Evolutionary conservation across 2,888 invertebrate species (phyloP).

Genomic region (Hoplodrina blanda): DNA sequence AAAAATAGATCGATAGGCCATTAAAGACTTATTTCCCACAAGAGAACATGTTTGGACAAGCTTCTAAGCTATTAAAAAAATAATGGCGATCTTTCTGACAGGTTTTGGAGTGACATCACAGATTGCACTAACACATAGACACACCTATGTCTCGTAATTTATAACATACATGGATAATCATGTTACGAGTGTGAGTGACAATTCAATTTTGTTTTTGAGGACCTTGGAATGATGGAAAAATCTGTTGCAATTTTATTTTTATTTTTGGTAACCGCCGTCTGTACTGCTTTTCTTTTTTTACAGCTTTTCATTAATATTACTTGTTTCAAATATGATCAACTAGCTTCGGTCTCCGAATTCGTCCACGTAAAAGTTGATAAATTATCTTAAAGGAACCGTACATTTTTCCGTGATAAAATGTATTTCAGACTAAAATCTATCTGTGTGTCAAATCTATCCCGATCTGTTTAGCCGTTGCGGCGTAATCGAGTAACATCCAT

Average conservation of each 20-base stretch:
- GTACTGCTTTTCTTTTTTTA: neutral
- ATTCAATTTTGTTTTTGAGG: conserved; percentile 48
- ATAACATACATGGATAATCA: conserved; percentile 52
- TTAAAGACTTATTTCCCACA: conserved; percentile 41
- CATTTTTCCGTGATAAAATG: too few species aligned
- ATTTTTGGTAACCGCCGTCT: neutral
- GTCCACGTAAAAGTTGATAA: too few species aligned
- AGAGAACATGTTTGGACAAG: conserved; percentile 52
- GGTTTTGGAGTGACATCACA: conserved; percentile 83
- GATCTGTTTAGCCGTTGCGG: too few species aligned
- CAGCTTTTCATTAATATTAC: neutral
- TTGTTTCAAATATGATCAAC: neutral
- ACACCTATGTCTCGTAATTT: conserved; percentile 65
- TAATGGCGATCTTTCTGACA: conserved; percentile 68
- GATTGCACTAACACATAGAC: conserved; percentile 74
- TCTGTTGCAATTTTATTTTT: neutral
- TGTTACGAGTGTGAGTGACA: conserved; percentile 53
- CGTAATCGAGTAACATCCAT: too few species aligned
- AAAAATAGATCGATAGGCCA: conserved; percentile 16
- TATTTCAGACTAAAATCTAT: too few species aligned
- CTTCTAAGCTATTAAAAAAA: conserved; percentile 46
- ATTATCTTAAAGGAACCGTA: too few species aligned
- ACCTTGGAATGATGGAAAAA: conserved; percentile 29
- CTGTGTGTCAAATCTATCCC: too few species aligned
- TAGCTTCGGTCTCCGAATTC: too few species aligned